phyloP scores from a whole-genome alignment of 2,113 vertebrate species.

The Balaeniceps rex region DNA sequence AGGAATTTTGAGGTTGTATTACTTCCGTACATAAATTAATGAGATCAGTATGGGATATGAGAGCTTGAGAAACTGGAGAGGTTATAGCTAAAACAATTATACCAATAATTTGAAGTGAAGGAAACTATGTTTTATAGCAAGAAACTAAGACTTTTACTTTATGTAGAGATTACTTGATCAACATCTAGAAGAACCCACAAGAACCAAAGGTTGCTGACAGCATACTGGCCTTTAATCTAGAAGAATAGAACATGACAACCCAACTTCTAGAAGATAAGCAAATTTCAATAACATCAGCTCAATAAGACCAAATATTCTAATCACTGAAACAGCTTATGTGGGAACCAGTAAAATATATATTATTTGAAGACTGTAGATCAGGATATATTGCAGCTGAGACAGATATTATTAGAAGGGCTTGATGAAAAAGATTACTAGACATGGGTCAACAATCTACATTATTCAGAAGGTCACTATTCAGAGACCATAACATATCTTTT shows the following conservation, averaged over 20 bases:
- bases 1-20: not conserved
- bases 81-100: not conserved
- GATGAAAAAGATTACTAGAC: not conserved
- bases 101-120: not conserved
- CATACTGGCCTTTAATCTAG: not conserved
- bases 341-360: not conserved
- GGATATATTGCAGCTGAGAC: not conserved
- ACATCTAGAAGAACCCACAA: not conserved
- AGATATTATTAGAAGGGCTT: not conserved
- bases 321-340: not conserved
- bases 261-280: not conserved
- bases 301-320: not conserved
- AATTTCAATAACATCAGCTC: not conserved
- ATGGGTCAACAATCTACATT: not conserved
- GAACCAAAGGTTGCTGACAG: not conserved
- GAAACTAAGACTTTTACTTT: not conserved
- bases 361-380: not conserved
- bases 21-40: not conserved
- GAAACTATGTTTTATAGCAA: not conserved
- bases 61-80: not conserved
- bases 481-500: not conserved
- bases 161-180: not conserved
- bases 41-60: not conserved
- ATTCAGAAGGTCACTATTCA: not conserved
- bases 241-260: not conserved